A percentile compares a stretch with the other conserved stretches of the same genome.
phyloP scores from a whole-genome alignment of 2,113 vertebrate genomes.

The Eretmochelys imbricata region DNA sequence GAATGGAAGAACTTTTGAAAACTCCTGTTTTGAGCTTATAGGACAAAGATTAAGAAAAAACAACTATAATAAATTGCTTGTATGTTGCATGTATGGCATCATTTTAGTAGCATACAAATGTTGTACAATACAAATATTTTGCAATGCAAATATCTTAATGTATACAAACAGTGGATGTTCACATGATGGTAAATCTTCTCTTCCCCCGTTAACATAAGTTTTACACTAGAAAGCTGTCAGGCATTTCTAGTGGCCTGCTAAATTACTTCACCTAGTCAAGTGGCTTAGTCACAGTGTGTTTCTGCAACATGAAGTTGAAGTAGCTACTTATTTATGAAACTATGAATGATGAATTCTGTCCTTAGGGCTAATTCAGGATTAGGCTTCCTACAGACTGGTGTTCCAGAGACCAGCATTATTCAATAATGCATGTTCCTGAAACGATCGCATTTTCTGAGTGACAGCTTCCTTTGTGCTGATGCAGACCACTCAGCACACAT shows the following conservation, averaged over 20 bases:
- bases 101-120: not conserved
- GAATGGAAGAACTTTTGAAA: not conserved
- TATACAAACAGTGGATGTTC: not conserved
- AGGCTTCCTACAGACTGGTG: not conserved
- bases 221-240: not conserved
- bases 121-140: too few species aligned
- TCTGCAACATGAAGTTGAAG: not conserved
- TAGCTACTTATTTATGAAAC: not conserved
- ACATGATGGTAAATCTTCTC: not conserved
- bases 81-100: not conserved
- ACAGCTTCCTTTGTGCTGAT: not conserved
- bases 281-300: not conserved
- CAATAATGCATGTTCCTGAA: not conserved
- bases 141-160: not conserved
- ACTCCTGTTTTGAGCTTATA: not conserved
- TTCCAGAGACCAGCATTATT: not conserved
- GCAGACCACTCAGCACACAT: not conserved
- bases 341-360: not conserved
- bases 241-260: not conserved
- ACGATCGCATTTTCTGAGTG: not conserved
- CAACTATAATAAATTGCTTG: not conserved
- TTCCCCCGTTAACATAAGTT: not conserved
- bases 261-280: not conserved
- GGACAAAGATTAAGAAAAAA: not conserved
- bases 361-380: not conserved